These are phyloP conservation scores for Portevinia maculata DNA, from an alignment of 2,888 invertebrate genomes.

Conservation along the genomic window DNA sequence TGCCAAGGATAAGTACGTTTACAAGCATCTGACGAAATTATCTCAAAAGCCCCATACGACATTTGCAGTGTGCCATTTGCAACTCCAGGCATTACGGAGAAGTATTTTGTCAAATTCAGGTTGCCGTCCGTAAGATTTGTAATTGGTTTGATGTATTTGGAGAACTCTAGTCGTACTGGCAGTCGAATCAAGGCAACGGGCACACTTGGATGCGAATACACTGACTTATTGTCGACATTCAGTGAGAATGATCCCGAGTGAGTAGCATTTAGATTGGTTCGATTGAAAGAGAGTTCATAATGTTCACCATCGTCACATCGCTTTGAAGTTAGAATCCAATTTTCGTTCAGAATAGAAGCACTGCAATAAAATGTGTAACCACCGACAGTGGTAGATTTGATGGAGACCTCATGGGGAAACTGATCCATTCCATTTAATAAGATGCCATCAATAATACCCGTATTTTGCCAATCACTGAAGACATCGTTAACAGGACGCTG, in stretches of 20 bases:
- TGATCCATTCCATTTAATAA: conserved; percentile 7
- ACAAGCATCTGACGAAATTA: conserved; percentile 53
- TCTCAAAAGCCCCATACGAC: conserved; percentile 72
- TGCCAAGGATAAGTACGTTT: conserved; percentile 13
- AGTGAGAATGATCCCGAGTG: conserved; percentile 54
- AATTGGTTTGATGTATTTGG: conserved; percentile 39
- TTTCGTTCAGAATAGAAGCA: conserved; percentile 62
- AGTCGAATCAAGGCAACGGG: conserved; percentile 68
- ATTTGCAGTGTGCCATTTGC: conserved; percentile 29
- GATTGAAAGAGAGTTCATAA: conserved; percentile 62
- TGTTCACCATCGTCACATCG: conserved; percentile 46
- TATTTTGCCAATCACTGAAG: background rate
- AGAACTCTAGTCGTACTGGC: conserved; percentile 56
- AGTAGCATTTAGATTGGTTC: conserved; percentile 46
- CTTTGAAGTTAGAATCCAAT: conserved; percentile 67
- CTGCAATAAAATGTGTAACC: conserved; percentile 56
- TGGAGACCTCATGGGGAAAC: conserved; percentile 60
- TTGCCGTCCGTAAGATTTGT: conserved; percentile 18
- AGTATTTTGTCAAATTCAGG: conserved; percentile 30
- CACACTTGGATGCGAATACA: conserved; percentile 36
- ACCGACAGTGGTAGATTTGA: conserved; percentile 21
- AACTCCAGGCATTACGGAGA: conserved; percentile 72
- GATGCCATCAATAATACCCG: conserved; percentile 33
- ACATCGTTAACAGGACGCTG: background rate
- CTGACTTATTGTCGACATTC: conserved; percentile 38